A percentile compares a stretch with the other conserved stretches of the same genome.
Conservation (phyloP, 2,113 vertebrate genomes). For the Ranitomeya variabilis region DNA sequence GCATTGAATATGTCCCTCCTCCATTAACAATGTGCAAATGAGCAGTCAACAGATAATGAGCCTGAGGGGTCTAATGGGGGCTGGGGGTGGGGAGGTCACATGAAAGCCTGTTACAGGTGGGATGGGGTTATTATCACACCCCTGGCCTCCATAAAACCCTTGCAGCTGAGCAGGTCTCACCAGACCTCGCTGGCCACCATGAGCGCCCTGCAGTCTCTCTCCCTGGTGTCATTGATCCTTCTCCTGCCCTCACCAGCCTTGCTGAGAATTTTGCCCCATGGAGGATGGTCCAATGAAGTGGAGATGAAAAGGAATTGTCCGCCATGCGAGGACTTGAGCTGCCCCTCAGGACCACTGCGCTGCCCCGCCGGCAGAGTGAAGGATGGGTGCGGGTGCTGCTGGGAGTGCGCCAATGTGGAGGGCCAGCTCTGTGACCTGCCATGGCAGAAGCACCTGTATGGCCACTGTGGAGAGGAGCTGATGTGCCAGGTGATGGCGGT, state of each 20-base stretch:
- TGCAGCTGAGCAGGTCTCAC: background rate
- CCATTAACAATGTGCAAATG: background rate
- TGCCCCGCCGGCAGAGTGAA: constrained; percentile 59
- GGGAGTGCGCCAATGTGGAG: constrained; percentile 65
- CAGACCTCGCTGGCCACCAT: background rate
- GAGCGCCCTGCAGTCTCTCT: background rate
- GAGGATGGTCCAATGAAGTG: constrained; percentile 57
- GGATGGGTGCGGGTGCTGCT: constrained; percentile 65
- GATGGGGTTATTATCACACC: background rate
- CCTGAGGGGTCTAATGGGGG: background rate
- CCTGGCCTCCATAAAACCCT: background rate
- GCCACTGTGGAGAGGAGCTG: constrained; percentile 62
- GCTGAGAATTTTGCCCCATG: constrained; percentile 26
- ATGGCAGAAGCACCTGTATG: constrained; percentile 61
- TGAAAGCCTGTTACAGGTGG: background rate
- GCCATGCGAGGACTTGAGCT: constrained; percentile 60
- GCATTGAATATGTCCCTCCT: background rate
- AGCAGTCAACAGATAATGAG: background rate
- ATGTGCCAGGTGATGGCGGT: constrained; percentile 60
- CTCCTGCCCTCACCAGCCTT: background rate
- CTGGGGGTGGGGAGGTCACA: constrained; percentile 16
- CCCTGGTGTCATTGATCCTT: background rate
- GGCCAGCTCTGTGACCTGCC: constrained; percentile 67
- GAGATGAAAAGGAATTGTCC: constrained; percentile 51
- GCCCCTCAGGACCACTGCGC: constrained; percentile 39